These are phyloP conservation scores for Tachuris rubrigastra DNA, from an alignment of 2,113 vertebrate genomes.

Conservation along the genomic window DNA sequence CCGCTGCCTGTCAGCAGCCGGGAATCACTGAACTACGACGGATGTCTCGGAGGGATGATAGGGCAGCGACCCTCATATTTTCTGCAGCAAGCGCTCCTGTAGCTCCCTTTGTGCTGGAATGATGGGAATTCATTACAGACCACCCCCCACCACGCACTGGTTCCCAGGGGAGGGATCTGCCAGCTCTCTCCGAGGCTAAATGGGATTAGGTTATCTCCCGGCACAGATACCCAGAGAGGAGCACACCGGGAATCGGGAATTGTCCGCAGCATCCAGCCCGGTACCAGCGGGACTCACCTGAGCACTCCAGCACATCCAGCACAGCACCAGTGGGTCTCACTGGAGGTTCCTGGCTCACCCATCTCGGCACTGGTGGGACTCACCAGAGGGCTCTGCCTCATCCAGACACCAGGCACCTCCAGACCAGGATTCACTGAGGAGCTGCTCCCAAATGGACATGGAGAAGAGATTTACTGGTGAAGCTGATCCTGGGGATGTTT, in stretches of 20 bases:
- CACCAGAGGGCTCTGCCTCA: neutral
- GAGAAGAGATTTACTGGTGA: accelerated
- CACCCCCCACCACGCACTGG: neutral
- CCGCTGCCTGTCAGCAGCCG: constrained; percentile 17
- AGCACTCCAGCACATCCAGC: neutral
- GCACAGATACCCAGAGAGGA: neutral
- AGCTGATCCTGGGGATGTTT: no score
- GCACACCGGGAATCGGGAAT: neutral
- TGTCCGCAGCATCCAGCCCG: neutral
- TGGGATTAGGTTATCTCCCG: constrained; percentile 40
- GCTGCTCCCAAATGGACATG: accelerated
- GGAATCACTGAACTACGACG: constrained; percentile 22
- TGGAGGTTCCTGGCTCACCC: neutral
- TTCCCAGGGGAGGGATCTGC: constrained; percentile 37
- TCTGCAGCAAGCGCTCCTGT: constrained; percentile 11
- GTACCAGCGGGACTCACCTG: neutral
- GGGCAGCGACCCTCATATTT: constrained; percentile 54
- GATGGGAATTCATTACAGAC: constrained; percentile 55
- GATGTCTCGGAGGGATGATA: constrained; percentile 52
- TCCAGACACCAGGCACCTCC: neutral
- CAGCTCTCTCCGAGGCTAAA: neutral
- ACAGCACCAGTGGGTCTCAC: neutral
- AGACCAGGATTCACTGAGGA: accelerated
- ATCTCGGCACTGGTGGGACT: neutral
- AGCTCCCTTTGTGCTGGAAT: constrained; percentile 51